Base-by-base conservation (phyloP, 2,888 invertebrate species). In the Tiliacea citrago region DNA sequence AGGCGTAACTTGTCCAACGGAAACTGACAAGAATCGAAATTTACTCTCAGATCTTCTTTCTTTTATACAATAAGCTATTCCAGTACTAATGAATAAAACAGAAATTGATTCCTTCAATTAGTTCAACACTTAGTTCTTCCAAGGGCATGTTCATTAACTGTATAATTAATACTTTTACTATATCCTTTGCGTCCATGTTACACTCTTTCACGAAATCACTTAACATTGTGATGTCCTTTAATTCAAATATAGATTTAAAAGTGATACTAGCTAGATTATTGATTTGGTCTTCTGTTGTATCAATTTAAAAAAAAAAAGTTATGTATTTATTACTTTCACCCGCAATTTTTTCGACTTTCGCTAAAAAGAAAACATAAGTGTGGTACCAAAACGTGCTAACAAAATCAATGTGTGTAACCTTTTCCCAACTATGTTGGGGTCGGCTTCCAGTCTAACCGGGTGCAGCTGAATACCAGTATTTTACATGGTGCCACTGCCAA, bases 61-160 rank as follows among this genome's bases (percentile, higher is more conserved):
- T 35, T 58, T 42, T 29, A n/a, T 12, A 16, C 35, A 66, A 24
- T n/a, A 55, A 55, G 7, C 13, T 47, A 16, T 49, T 57, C 29
- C 39, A 62, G 16, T 68, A 42, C 45, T 39, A 24, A 53, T 53
- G 18, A 51, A 55, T 7, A 24, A n/a, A n/a, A n/a, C n/a, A n/a
- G n/a, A n/a, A n/a, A n/a, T n/a, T n/a, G n/a, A n/a, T n/a, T n/a
- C n/a, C n/a, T 79, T 97, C 97, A 94, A 98, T 97, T 86, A 98
- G 97, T 55, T 97, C 94, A 73, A 96, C 89, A 81, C 92, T 92
- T 88, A 97, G 89, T 88, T 95, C 88, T 90, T 96, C 89, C 88
- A 98, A 94, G 0, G 97, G 95, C 91, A 97, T 97, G 84, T 97
- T 97, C 85, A 98, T 97, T 97, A 98, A 97, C 90, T 97, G 98